A percentile compares a stretch with the other conserved stretches of the same genome.
Conservation (phyloP, 2,888 invertebrate genomes). For the Megastigmus dorsalis region DNA sequence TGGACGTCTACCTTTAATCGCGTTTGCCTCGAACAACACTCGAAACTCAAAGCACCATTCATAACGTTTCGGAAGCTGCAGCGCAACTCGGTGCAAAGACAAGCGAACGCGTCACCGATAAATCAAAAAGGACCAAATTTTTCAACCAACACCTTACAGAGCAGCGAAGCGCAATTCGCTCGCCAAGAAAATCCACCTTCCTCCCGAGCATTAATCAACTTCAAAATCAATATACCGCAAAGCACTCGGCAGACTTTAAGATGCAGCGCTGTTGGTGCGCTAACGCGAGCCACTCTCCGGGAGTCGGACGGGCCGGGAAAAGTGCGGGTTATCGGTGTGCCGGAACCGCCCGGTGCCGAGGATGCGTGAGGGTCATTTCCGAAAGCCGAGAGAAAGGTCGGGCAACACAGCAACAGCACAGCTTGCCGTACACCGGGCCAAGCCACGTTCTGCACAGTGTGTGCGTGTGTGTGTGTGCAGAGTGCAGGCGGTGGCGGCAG, state of each 20-base stretch:
- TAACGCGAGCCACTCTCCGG: neutral
- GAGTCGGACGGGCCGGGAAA: neutral
- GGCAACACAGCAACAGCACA: constrained; percentile 7
- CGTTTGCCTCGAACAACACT: too few species aligned
- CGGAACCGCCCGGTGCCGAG: neutral
- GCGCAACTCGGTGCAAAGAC: too few species aligned
- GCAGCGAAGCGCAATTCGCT: too few species aligned
- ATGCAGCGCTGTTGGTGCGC: too few species aligned
- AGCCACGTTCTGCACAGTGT: neutral
- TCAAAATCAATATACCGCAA: neutral
- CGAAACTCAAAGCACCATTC: too few species aligned
- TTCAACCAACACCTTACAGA: too few species aligned
- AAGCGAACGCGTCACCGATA: too few species aligned
- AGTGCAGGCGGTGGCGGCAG: too few species aligned
- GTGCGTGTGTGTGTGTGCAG: neutral
- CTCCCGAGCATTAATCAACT: neutral
- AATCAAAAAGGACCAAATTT: too few species aligned
- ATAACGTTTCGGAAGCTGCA: too few species aligned
- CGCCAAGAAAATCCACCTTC: neutral
- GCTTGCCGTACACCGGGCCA: constrained; percentile 48
- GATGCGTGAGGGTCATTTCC: neutral
- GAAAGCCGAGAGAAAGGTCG: neutral
- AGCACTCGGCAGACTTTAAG: neutral
- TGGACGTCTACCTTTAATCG: too few species aligned
- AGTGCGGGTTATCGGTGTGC: neutral